phyloP scores from a whole-genome alignment of 2,113 vertebrate genomes.

The Lagopus muta region DNA sequence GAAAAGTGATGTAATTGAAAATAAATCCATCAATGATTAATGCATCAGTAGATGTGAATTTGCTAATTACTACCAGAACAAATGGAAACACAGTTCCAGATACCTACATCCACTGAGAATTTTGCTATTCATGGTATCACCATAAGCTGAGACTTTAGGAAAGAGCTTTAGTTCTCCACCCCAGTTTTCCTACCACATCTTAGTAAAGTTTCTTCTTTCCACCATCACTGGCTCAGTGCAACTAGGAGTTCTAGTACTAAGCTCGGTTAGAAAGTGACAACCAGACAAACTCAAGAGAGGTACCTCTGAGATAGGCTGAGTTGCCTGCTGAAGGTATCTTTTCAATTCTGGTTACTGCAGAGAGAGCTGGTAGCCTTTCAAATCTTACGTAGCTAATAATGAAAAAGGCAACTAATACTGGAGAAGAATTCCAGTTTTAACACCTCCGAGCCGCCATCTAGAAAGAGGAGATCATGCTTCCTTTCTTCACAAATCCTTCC shows the following conservation, averaged over 20 bases:
- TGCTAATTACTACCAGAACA: background rate
- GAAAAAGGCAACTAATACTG: background rate
- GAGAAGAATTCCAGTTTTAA: background rate
- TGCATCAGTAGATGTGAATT: background rate
- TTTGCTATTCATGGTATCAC: background rate
- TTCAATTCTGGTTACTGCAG: background rate
- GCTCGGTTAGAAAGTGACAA: background rate
- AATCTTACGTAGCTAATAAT: background rate
- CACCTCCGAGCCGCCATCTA: background rate
- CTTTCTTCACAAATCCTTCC: background rate
- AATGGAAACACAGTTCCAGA: background rate
- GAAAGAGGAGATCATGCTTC: background rate
- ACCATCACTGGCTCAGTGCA: background rate
- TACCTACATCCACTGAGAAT: background rate
- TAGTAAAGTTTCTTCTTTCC: background rate
- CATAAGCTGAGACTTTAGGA: background rate
- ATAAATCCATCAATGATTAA: background rate
- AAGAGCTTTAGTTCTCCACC: background rate
- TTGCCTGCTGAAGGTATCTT: background rate
- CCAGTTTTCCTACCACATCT: background rate
- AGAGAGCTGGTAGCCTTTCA: background rate
- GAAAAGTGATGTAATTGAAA: background rate
- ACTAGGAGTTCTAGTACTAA: background rate
- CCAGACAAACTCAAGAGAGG: background rate
- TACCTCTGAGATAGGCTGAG: background rate